Conservation (phyloP, 2,113 vertebrate species). For the Gallinago media region DNA sequence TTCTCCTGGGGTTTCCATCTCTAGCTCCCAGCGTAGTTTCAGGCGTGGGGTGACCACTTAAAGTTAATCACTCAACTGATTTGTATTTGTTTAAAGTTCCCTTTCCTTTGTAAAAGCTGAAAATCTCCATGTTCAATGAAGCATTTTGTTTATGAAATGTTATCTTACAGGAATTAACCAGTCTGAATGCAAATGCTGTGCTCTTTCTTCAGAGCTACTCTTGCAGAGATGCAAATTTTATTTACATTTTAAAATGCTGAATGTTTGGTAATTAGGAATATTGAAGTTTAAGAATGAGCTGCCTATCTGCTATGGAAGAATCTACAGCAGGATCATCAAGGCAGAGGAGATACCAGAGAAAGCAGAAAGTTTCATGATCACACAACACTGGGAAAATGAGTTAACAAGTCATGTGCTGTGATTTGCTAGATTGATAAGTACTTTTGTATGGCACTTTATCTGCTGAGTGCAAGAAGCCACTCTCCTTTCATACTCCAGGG, state of each 20-base stretch:
- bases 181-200: constrained; percentile 67
- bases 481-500: background rate
- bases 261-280: constrained; percentile 75
- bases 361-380: background rate
- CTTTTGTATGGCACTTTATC: background rate
- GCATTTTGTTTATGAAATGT: constrained; percentile 72
- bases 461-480: background rate
- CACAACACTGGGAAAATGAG: background rate
- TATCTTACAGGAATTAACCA: constrained; percentile 61
- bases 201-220: constrained; percentile 57
- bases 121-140: constrained; percentile 67
- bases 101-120: constrained; percentile 61
- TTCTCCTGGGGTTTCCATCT: constrained; percentile 27
- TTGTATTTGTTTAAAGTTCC: constrained; percentile 66
- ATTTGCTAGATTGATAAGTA: constrained; percentile 13
- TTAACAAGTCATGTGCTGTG: background rate
- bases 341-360: background rate
- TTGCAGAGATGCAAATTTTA: constrained; percentile 72
- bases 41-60: background rate
- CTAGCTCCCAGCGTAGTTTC: background rate
- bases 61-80: constrained; percentile 65
- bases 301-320: constrained; percentile 23
- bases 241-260: constrained; percentile 67
- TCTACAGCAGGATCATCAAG: background rate
- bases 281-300: constrained; percentile 71